Conservation (phyloP, 2,888 invertebrate species). For the Drosophila nigricruria region DNA sequence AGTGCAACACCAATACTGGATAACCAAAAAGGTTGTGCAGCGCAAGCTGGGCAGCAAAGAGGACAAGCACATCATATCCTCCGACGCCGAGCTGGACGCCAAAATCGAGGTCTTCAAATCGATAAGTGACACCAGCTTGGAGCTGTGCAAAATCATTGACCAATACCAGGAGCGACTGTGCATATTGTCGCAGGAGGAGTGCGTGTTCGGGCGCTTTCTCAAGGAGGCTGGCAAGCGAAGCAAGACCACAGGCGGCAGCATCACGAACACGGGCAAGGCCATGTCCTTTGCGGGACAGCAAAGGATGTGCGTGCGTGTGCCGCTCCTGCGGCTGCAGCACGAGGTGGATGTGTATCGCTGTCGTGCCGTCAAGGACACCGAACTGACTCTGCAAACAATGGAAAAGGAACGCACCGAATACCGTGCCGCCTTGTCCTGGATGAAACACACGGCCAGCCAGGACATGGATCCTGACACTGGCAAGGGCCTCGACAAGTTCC, state of each 20-base stretch:
- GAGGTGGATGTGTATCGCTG: slow-evolving; percentile 98
- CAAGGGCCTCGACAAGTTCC: slow-evolving; percentile 97
- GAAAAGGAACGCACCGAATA: slow-evolving; percentile 98
- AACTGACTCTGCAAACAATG: slow-evolving; percentile 96
- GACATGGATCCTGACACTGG: slow-evolving; percentile 98
- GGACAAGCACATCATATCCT: slow-evolving; percentile 98
- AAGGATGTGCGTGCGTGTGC: slow-evolving; percentile 93
- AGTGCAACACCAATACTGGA: slow-evolving; percentile 99
- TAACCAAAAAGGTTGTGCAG: slow-evolving; percentile 97
- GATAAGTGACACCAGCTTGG: slow-evolving; percentile 95
- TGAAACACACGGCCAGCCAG: slow-evolving; percentile 96
- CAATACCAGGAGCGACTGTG: slow-evolving; percentile 97
- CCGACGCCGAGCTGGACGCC: slow-evolving; percentile 98
- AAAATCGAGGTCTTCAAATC: slow-evolving; percentile 93
- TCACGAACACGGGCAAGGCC: slow-evolving; percentile 93
- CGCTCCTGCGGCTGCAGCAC: slow-evolving; percentile 95
- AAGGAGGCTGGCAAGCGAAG: slow-evolving; percentile 96
- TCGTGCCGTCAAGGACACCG: slow-evolving; percentile 95
- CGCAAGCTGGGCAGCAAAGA: slow-evolving; percentile 98
- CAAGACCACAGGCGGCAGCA: slow-evolving; percentile 93
- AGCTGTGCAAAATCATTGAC: slow-evolving; percentile 94
- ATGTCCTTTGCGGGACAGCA: slow-evolving; percentile 96
- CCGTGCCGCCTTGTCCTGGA: slow-evolving; percentile 97
- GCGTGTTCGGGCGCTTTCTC: slow-evolving; percentile 96
- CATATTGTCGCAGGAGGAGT: slow-evolving; percentile 97